Evolutionary conservation across 2,797 vertebrate species (phyloP).

Genomic region (Anguilla obscura): DNA sequence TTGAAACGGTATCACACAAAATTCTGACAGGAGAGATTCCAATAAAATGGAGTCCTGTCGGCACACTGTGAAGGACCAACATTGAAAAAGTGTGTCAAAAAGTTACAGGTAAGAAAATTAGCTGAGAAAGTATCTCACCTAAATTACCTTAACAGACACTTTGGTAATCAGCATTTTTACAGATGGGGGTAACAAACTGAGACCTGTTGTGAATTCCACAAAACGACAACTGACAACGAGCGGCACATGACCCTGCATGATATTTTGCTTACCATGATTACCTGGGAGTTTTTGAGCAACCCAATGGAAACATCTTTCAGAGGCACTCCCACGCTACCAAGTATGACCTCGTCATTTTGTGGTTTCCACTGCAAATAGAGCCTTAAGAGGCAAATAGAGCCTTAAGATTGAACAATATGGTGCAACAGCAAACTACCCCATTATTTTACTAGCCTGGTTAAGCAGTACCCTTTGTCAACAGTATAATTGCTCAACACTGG

Average conservation of each 20-base stretch:
- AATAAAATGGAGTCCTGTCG: neutral
- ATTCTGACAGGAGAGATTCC: neutral
- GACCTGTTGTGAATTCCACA: neutral
- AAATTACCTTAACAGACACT: neutral
- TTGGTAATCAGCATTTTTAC: conserved; percentile 3
- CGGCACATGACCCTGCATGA: neutral
- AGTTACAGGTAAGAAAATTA: neutral
- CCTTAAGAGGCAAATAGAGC: neutral
- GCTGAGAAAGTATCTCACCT: neutral
- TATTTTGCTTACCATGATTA: neutral
- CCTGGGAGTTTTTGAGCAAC: neutral
- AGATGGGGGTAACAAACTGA: neutral
- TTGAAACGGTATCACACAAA: neutral
- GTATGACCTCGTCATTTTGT: neutral
- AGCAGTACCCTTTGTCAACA: conserved; percentile 1
- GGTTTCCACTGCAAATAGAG: neutral
- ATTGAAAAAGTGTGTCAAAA: neutral
- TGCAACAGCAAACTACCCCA: neutral
- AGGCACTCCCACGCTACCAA: neutral
- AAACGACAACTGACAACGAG: neutral
- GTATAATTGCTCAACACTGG: neutral
- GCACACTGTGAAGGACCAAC: neutral
- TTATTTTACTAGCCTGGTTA: neutral
- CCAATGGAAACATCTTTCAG: neutral
- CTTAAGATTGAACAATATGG: neutral